Evolutionary conservation across 2,888 invertebrate genomes (phyloP).

Genomic region (Pantelozetes paolii): DNA sequence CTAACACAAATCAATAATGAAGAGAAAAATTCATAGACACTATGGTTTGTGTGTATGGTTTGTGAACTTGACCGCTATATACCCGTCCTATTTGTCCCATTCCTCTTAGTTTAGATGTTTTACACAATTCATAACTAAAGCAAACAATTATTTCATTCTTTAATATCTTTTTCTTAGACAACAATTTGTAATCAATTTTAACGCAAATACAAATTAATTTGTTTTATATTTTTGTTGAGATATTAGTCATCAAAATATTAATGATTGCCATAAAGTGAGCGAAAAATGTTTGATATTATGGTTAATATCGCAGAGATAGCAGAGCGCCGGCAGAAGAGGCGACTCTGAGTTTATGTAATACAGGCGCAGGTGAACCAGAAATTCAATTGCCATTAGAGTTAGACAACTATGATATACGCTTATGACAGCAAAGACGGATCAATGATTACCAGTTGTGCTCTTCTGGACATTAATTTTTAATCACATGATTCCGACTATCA

Average conservation of each 20-base stretch:
- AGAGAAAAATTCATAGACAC: background rate
- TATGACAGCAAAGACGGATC: constrained; percentile 20
- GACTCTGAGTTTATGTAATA: background rate
- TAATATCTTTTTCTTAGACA: background rate
- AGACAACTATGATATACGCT: constrained; percentile 30
- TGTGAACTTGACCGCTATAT: constrained; percentile 22
- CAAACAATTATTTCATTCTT: background rate
- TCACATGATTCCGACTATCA: constrained; percentile 10
- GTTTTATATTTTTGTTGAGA: background rate
- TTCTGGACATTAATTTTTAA: constrained; percentile 33
- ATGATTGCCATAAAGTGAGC: constrained; percentile 31
- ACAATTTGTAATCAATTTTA: background rate
- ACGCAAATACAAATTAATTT: background rate
- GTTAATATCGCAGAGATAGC: background rate
- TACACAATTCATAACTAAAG: background rate
- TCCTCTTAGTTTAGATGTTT: too few species aligned
- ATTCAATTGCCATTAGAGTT: constrained; percentile 27
- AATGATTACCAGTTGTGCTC: constrained; percentile 29
- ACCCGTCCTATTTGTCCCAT: background rate
- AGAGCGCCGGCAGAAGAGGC: background rate
- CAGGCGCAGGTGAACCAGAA: constrained; percentile 35
- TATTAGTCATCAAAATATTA: constrained; percentile 34
- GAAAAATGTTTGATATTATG: constrained; percentile 15
- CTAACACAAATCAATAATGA: constrained; percentile 22
- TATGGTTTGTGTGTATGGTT: background rate